Evolutionary conservation across 2,888 invertebrate genomes (phyloP).

Genomic region (Acleris literana): DNA sequence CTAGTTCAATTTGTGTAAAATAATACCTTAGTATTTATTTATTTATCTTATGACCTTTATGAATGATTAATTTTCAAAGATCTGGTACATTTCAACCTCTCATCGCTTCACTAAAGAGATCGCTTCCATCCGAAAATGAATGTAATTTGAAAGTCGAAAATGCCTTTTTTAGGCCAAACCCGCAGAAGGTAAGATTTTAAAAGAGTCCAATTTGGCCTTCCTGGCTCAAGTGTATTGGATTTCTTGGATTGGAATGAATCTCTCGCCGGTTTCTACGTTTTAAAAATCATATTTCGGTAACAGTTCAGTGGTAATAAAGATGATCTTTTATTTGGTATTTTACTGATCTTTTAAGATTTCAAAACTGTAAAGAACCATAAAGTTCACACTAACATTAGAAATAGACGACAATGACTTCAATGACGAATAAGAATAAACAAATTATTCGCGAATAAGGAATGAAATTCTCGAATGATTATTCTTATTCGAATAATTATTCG

Average conservation of each 20-base stretch:
- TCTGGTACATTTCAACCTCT: constrained; percentile 10
- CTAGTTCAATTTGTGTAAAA: too few relatives aligned
- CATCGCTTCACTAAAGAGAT: constrained; percentile 51
- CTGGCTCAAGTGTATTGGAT: constrained; percentile 18
- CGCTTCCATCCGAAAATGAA: constrained; percentile 60
- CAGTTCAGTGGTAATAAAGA: neutral
- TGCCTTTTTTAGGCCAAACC: constrained; percentile 37
- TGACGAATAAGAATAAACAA: too few relatives aligned
- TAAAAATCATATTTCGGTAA: neutral
- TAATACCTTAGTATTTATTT: too few relatives aligned
- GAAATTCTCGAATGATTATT: too few relatives aligned
- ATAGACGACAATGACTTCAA: too few relatives aligned
- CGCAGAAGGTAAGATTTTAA: constrained; percentile 17
- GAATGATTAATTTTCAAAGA: neutral
- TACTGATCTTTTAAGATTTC: too few relatives aligned
- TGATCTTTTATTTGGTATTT: too few relatives aligned
- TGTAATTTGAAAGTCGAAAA: constrained; percentile 68
- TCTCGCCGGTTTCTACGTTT: neutral
- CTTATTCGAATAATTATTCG: too few relatives aligned
- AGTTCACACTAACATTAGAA: too few relatives aligned
- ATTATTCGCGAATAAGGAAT: too few relatives aligned
- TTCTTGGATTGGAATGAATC: constrained; percentile 10
- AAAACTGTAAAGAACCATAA: too few relatives aligned
- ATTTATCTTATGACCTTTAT: too few relatives aligned
- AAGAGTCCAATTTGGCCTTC: constrained; percentile 7